Conservation (phyloP, 2,113 vertebrate species). For the Sus scrofa region DNA sequence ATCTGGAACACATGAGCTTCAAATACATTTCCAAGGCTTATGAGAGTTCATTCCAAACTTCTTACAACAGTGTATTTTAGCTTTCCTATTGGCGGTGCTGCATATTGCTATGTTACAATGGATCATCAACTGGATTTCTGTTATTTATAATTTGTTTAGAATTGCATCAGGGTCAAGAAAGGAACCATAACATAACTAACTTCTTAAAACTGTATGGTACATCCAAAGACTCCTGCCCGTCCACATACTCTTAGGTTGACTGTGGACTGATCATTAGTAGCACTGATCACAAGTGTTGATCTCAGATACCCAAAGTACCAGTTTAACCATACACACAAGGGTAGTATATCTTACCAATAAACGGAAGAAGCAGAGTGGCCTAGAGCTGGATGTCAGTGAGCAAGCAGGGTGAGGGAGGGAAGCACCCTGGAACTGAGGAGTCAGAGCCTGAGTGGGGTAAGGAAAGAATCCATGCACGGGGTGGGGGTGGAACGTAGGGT, state of each 20-base stretch:
- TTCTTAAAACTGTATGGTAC: not conserved
- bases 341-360: not conserved
- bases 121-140: not conserved
- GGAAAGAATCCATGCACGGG: not conserved
- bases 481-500: no score
- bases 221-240: not conserved
- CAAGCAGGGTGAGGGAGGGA: not conserved
- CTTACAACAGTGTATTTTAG: not conserved
- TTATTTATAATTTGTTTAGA: constrained; percentile 1
- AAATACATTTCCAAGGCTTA: not conserved
- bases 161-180: not conserved
- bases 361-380: not conserved
- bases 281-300: not conserved
- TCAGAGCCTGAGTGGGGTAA: not conserved
- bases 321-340: not conserved
- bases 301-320: not conserved
- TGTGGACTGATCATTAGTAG: not conserved
- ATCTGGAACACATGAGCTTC: not conserved
- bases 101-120: not conserved
- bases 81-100: not conserved
- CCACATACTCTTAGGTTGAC: not conserved
- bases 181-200: not conserved
- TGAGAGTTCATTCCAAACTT: not conserved
- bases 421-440: not conserved
- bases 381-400: not conserved